Conservation (phyloP, 2,888 invertebrate genomes). For the Chydorus sphaericus region DNA sequence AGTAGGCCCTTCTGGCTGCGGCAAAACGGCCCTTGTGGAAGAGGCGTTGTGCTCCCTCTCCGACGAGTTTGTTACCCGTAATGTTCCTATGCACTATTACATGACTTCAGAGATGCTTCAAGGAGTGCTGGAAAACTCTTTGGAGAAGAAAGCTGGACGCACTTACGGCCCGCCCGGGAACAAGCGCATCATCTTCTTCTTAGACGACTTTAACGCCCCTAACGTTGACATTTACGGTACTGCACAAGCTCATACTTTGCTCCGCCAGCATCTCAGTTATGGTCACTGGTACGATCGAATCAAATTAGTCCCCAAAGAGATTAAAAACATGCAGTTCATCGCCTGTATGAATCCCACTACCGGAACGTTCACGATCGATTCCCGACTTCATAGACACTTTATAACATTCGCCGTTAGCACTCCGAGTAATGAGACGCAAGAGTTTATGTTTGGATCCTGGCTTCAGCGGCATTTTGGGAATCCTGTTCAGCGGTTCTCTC, state of each 20-base stretch:
- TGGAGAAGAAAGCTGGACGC: constrained; percentile 91
- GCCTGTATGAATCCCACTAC: constrained; percentile 98
- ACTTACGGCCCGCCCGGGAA: constrained; percentile 93
- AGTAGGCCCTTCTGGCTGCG: constrained; percentile 71
- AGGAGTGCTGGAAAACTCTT: constrained; percentile 78
- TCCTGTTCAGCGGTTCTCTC: constrained; percentile 62
- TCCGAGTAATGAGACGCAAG: constrained; percentile 66
- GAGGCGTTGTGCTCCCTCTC: constrained; percentile 64
- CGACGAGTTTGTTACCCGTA: constrained; percentile 74
- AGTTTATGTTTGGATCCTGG: constrained; percentile 76
- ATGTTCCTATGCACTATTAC: constrained; percentile 92
- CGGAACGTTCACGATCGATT: constrained; percentile 92
- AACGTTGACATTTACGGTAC: constrained; percentile 89
- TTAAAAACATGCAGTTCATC: constrained; percentile 91
- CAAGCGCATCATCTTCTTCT: constrained; percentile 82
- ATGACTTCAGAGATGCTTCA: constrained; percentile 88
- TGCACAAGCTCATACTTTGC: constrained; percentile 88
- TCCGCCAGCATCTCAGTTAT: constrained; percentile 89
- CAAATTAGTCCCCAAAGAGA: constrained; percentile 76
- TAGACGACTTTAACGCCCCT: constrained; percentile 98
- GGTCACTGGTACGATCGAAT: constrained; percentile 92
- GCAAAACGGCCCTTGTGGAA: constrained; percentile 83
- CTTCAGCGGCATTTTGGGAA: constrained; percentile 70
- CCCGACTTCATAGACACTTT: constrained; percentile 78
- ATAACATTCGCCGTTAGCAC: constrained; percentile 80